Base-by-base conservation (phyloP, 2,888 invertebrate species). In the Polia nebulosa region DNA sequence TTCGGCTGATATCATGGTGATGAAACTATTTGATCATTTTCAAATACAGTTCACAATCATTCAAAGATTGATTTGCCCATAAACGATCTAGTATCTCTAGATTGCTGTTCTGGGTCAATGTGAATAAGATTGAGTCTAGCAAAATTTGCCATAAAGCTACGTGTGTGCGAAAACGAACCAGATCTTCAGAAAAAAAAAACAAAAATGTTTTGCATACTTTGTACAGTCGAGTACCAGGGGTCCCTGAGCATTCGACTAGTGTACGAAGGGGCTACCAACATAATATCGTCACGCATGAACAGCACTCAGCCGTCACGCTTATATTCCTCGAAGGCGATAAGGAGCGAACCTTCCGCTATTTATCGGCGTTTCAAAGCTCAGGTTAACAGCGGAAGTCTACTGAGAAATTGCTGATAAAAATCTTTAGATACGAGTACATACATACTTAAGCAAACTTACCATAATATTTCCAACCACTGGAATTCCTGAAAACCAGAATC, bases 391-490 rank as follows among this genome's bases (percentile, higher is more conserved):
- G 72, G 72, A 72, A 72, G 49, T 34, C 15, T 60, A 11, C 72
- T 34, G 61, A 68, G 68, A 68, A 68, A 49, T 71, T 34, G 2
- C 5, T 41, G 72, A 68, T 67, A 72, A 59, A 20, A 60, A 72
- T 72, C 47, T 72, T 15, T 13, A 47, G 3, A n/a, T 29, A 71
- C 1, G 22, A 20, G 41, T 34, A n/a, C 22, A 15, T 15, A n/a
- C 7, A 61, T 34, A 32, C n/a, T 47, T 15, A 22, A 4, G 13
- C 20, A 11, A 36, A 13, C 13, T 1, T 36, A 3, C 36, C 36
- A 36, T 15, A 15, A 4, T 15, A 11, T n/a, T 41, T n/a, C n/a
- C n/a, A n/a, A n/a, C n/a, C n/a, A n/a, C n/a, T n/a, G n/a, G n/a
- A n/a, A n/a, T n/a, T n/a, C 41, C 2, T n/a, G 41, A 17, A 41